A percentile compares a stretch with the other conserved stretches of the same genome.
Conservation (phyloP, 2,888 invertebrate genomes). For the Tachina fera region DNA sequence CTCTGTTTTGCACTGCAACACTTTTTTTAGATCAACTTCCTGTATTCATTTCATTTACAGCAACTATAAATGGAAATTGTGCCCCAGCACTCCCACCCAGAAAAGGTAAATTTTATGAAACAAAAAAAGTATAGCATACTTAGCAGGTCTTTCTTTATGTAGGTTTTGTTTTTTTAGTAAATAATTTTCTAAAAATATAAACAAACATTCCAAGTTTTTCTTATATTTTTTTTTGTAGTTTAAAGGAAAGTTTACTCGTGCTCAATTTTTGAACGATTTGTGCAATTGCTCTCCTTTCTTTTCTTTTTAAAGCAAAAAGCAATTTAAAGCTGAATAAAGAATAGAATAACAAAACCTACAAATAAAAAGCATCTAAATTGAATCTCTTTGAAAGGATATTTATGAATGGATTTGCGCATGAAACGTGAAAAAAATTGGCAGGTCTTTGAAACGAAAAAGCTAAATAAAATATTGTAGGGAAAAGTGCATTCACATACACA, state of each 20-base stretch:
- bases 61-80: constrained; percentile 26
- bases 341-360: constrained; percentile 29
- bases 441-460: constrained; percentile 23
- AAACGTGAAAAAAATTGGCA: constrained; percentile 19
- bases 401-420: constrained; percentile 60
- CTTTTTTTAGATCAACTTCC: constrained; percentile 36
- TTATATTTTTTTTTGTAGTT: constrained; percentile 21
- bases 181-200: constrained; percentile 35
- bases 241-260: constrained; percentile 65
- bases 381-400: constrained; percentile 67
- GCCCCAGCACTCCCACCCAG: neutral
- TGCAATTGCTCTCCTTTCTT: constrained; percentile 3
- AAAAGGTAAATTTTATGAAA: constrained; percentile 25
- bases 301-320: constrained; percentile 53
- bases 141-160: neutral
- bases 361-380: constrained; percentile 67
- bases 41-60: neutral
- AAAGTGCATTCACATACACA: neutral
- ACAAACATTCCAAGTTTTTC: constrained; percentile 46
- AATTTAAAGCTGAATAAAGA: constrained; percentile 59
- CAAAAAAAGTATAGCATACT: constrained; percentile 35
- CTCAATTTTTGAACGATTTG: constrained; percentile 45
- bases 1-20: neutral
- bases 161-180: constrained; percentile 20
- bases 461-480: constrained; percentile 37